phyloP scores from a whole-genome alignment of 1,140 invertebrate species.

The Lasaia peninsularis region DNA sequence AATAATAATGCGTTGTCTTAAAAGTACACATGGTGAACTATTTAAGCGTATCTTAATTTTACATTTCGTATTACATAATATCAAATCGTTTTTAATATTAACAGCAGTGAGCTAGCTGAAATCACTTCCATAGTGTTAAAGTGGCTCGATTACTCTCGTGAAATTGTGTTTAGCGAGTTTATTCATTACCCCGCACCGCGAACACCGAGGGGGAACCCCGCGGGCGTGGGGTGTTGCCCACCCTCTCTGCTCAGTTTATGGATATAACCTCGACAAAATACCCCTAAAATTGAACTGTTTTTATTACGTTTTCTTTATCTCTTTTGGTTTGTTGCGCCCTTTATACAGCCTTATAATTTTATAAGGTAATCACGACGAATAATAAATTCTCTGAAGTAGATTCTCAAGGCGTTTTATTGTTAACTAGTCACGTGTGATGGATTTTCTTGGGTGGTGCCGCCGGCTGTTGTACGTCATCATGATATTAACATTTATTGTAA shows the following conservation, averaged over 20 bases:
- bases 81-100: conserved; percentile 16
- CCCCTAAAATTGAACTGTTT: conserved; percentile 77
- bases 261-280: conserved; percentile 77
- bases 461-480: too few relatives aligned
- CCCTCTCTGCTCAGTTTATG: conserved; percentile 65
- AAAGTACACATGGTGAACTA: too few relatives aligned
- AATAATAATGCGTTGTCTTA: too few relatives aligned
- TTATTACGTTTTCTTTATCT: conserved; percentile 75
- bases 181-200: conserved; percentile 69
- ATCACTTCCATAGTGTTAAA: conserved; percentile 58
- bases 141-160: conserved; percentile 65
- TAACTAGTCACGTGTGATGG: too few relatives aligned
- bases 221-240: conserved; percentile 32
- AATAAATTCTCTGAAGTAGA: conserved; percentile 12
- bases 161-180: conserved; percentile 70
- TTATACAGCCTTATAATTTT: conserved; percentile 73
- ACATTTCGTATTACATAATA: not conserved
- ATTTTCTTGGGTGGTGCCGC: too few relatives aligned
- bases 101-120: conserved; percentile 29
- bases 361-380: conserved; percentile 47
- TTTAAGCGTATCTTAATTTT: not conserved
- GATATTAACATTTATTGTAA: too few relatives aligned
- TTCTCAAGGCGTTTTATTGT: not conserved
- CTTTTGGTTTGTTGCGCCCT: conserved; percentile 70
- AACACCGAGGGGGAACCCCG: conserved; percentile 21